Evolutionary conservation across 2,113 vertebrate species (phyloP), one percentile per base, ranked within the genome.

Genomic region (Heterochromis multidens): DNA sequence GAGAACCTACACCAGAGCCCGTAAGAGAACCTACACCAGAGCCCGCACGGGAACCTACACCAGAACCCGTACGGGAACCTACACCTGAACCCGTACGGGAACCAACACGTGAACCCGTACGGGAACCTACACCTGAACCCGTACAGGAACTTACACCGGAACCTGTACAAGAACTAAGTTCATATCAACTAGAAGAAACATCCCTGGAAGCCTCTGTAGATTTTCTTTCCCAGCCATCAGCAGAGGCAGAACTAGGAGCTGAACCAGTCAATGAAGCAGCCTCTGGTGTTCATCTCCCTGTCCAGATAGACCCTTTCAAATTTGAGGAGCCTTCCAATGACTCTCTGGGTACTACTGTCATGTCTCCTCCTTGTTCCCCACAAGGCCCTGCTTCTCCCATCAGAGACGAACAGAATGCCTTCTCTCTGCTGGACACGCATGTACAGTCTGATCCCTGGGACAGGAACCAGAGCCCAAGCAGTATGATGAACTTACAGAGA

Each of bases 321-420:
- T 90, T 89, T 8, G 84, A 93, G 17, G 88, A 92, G 29, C 65
- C 92, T 13, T 37, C 80, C 19, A 70, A 77, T 1, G 56, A 78
- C 60, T 86, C 92, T 29, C 83, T 96, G 61, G 95, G 95, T 65
- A 95, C 95, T 0, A 96, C 95, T 0, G 93, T 96, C 57, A 94
- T 95, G 93, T 96, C 95, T 74, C 95, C 95, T 77, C 95, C 96
- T 14, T 95, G 93, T 72, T 96, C 95, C 4, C 95, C 95, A 17
- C 82, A 87, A 3, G 92, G 83, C 10, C 72, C 79, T 6, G 79
- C 91, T 33, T 93, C 92, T 43, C 89, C 92, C 23, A 81, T 81
- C 74, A 87, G 84, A 49, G 92, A 94, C 56, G 58, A 88, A 17
- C 82, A 93, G 65, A 79, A 35, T 8, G 82, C 89, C 46, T 83